These are phyloP conservation scores for Geotrupes spiniger DNA, from an alignment of 2,888 invertebrate genomes.

Conservation along the genomic window DNA sequence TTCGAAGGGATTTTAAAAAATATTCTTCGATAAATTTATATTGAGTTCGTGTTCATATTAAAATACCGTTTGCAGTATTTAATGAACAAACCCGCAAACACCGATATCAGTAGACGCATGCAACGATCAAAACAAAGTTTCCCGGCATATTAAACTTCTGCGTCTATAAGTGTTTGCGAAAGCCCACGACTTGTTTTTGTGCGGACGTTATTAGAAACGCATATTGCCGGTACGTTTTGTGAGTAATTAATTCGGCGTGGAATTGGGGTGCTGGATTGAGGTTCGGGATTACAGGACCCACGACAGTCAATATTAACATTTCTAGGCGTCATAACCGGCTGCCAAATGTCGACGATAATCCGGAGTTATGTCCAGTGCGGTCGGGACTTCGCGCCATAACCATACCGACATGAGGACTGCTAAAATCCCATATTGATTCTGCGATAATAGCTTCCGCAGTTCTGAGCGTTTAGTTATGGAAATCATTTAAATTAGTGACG, in stretches of 20 bases:
- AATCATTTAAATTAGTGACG: conserved; percentile 36
- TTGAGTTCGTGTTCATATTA: no score
- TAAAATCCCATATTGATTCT: conserved; percentile 33
- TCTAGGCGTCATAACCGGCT: conserved; percentile 46
- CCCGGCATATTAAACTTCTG: conserved; percentile 3
- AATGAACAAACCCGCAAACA: no score
- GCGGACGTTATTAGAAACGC: no score
- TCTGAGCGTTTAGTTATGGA: conserved; percentile 32
- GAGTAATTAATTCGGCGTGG: conserved; percentile 19
- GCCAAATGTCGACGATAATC: conserved; percentile 45
- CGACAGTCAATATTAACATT: conserved; percentile 48
- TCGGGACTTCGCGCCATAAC: conserved; percentile 29
- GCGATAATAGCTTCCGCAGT: conserved; percentile 35
- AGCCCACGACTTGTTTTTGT: no score
- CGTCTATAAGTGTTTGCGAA: no score
- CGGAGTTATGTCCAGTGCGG: conserved; percentile 43
- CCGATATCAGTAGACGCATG: no score
- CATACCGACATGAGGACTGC: conserved; percentile 25
- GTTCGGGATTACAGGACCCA: conserved; percentile 19
- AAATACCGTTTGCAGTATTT: no score
- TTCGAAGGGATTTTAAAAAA: no score
- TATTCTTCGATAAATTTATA: no score
- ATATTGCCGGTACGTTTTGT: conserved; percentile 6
- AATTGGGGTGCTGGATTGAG: conserved; percentile 16
- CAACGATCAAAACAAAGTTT: conserved; percentile 12